phyloP scores from a whole-genome alignment of 53 echinoderm and acorn worm genomes.

The Paelopatides confundens region DNA sequence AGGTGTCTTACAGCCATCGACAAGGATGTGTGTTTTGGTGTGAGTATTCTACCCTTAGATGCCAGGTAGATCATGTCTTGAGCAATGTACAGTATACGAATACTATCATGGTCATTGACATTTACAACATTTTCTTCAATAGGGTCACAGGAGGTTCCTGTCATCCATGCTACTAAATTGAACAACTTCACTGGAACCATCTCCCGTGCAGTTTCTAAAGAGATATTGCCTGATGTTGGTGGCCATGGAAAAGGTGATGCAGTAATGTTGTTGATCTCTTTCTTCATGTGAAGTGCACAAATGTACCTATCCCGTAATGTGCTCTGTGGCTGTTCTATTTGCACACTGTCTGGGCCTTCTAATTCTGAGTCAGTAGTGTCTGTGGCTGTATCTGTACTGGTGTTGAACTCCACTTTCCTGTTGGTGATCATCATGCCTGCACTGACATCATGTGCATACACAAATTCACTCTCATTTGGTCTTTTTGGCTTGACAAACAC shows the following conservation, averaged over 20 bases:
- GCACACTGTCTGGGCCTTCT: neutral
- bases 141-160: slow-evolving; percentile 52
- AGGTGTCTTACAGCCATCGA: slow-evolving; percentile 76
- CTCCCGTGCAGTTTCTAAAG: slow-evolving; percentile 38
- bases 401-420: slow-evolving; percentile 23
- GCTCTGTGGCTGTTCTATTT: neutral
- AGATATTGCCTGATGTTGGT: slow-evolving; percentile 51
- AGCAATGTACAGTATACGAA: slow-evolving; percentile 61
- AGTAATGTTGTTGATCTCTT: neutral
- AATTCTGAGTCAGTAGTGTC: slow-evolving; percentile 11
- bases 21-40: slow-evolving; percentile 68
- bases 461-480: too few species aligned
- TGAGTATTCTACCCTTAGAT: slow-evolving; percentile 66
- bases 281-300: neutral
- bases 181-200: slow-evolving; percentile 46
- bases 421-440: too few species aligned
- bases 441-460: too few species aligned
- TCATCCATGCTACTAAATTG: slow-evolving; percentile 75
- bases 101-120: slow-evolving; percentile 26
- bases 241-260: slow-evolving; percentile 34
- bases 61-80: slow-evolving; percentile 80
- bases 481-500: too few species aligned
- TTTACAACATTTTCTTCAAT: slow-evolving; percentile 24
- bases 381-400: slow-evolving; percentile 16
- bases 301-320: neutral